Evolutionary conservation across 2,888 invertebrate species (phyloP), one percentile per base, ranked within the genome.

Genomic region (Parelbella ahira): DNA sequence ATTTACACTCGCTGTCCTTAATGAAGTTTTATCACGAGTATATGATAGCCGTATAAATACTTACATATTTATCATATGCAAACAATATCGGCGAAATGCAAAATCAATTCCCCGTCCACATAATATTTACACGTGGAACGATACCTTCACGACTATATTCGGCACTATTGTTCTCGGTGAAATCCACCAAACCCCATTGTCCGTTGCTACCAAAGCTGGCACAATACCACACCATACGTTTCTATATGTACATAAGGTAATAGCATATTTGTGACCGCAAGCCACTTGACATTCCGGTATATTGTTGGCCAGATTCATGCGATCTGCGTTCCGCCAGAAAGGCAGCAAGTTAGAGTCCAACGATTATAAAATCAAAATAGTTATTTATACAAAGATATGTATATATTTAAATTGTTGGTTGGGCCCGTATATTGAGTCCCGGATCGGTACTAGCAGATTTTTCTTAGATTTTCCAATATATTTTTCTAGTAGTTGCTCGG

Each of bases 61-160:
- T 9, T 19, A 21, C 5, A 24, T 12, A 24, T 15, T 15, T 15
- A 23, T n/a, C 13, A 9, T 41, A 9, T 18, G 15, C 43, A 33
- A 37, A 38, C 55, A 60, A 36, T 42, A 42, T 42, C 41, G 13
- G 25, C 19, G 27, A 41, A 33, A 41, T 41, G 33, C 25, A n/a
- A 27, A 27, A 41, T 41, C 13, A 41, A 41, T 41, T 41, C 41
- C 6, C 20, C 20, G 5, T 19, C 27, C 20, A 27, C 32, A 32
- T 30, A 12, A 32, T 39, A 34, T 24, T 15, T 15, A 7, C 13
- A 23, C 15, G 9, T 27, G 12, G 8, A 15, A 7, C 30, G 19
- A 21, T 32, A 41, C 33, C 20, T 19, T 27, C 33, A 25, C 27
- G 27, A 11, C 42, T 42, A 24, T 42, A 42, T 42, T 42, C 28